A percentile compares a stretch with the other conserved stretches of the same genome.
These are phyloP conservation scores for Lithosia quadra DNA, from an alignment of 2,888 invertebrate genomes.

Conservation along the genomic window DNA sequence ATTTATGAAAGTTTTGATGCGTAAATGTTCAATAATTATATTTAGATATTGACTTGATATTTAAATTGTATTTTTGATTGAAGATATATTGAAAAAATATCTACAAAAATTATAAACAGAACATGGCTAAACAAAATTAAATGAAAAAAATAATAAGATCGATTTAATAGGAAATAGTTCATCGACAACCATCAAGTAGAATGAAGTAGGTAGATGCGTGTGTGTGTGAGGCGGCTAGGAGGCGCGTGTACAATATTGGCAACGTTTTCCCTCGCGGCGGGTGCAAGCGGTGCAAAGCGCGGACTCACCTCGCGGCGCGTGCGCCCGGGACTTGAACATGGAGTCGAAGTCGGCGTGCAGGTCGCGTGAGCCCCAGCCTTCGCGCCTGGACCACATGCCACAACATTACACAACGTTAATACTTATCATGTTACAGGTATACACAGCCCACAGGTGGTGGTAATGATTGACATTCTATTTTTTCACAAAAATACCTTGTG, in stretches of 20 bases:
- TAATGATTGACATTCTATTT: not conserved
- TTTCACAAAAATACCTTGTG: too few species aligned
- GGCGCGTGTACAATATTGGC: conserved; percentile 62
- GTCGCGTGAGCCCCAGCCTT: conserved; percentile 89
- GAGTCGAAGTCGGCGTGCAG: conserved; percentile 91
- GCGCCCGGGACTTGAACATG: conserved; percentile 88
- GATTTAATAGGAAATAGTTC: not conserved
- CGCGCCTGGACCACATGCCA: conserved; percentile 67
- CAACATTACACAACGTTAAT: not conserved
- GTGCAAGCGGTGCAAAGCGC: conserved; percentile 58
- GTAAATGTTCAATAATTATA: conserved; percentile 5
- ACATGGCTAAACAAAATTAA: not conserved
- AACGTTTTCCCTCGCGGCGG: conserved; percentile 74
- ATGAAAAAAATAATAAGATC: not conserved
- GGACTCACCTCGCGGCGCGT: conserved; percentile 90
- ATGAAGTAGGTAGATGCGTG: conserved; percentile 25
- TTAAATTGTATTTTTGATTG: not conserved
- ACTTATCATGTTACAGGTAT: not conserved
- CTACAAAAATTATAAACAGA: not conserved
- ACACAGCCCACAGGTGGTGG: too few species aligned
- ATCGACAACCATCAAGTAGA: conserved; percentile 17
- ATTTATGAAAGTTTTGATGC: conserved; percentile 4
- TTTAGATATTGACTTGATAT: not conserved
- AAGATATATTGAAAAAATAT: not conserved
- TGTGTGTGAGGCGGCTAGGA: conserved; percentile 17